A percentile compares a stretch with the other conserved stretches of the same genome.
Evolutionary conservation across 2,797 vertebrate species (phyloP).

Genomic region (Pogonophryne albipinna): DNA sequence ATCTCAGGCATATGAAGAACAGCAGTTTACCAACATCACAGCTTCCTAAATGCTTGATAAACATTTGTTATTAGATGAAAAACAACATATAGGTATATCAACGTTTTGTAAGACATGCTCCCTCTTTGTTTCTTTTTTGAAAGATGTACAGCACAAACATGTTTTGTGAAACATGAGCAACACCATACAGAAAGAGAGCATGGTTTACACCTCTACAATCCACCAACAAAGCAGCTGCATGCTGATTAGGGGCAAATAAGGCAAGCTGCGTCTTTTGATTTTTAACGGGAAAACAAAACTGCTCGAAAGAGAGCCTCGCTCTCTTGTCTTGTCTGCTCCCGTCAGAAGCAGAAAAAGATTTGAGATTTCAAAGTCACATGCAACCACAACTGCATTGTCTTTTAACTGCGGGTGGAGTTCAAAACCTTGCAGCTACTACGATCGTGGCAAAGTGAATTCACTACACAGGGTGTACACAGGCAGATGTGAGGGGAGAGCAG

Average conservation of each 20-base stretch:
- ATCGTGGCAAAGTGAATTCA: conserved; percentile 68
- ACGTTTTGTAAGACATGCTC: conserved; percentile 60
- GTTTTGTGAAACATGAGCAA: conserved; percentile 56
- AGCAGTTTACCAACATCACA: conserved; percentile 63
- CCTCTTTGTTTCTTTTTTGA: conserved; percentile 40
- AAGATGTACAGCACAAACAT: conserved; percentile 58
- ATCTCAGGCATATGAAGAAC: conserved; percentile 35
- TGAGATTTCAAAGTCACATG: conserved; percentile 81
- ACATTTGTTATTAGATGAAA: conserved; percentile 68
- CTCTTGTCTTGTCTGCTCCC: conserved; percentile 76
- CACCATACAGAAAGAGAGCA: conserved; percentile 59
- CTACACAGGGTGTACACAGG: conserved; percentile 61
- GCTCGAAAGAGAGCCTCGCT: conserved; percentile 62
- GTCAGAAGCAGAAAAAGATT: conserved; percentile 68
- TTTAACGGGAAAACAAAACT: conserved; percentile 78
- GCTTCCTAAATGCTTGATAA: conserved; percentile 64
- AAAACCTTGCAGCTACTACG: conserved; percentile 76
- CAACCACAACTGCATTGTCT: conserved; percentile 73
- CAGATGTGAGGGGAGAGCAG: conserved; percentile 74
- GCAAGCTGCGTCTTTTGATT: conserved; percentile 77
- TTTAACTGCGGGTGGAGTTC: conserved; percentile 82
- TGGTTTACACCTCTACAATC: conserved; percentile 79
- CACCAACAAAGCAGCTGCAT: conserved; percentile 79
- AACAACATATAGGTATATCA: conserved; percentile 57
- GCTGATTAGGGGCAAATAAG: conserved; percentile 83